These are phyloP conservation scores for Syritta pipiens DNA, from an alignment of 2,888 invertebrate genomes.

Conservation along the genomic window DNA sequence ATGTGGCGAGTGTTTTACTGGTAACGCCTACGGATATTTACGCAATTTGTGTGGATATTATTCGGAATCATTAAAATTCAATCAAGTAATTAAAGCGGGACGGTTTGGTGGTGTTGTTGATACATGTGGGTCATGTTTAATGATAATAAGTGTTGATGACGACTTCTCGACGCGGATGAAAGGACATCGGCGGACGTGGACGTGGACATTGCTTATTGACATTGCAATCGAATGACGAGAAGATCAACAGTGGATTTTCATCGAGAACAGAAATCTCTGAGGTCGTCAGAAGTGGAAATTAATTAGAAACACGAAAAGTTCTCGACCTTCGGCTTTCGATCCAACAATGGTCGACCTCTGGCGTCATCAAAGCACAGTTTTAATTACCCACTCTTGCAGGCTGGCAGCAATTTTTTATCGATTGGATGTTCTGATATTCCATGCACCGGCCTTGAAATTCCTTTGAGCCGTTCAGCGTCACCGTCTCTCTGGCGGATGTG, in stretches of 20 bases:
- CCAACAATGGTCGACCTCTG: background rate
- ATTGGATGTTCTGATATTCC: background rate
- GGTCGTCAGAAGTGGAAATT: slow-evolving; percentile 10
- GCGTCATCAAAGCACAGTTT: background rate
- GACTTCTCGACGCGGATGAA: too few relatives aligned
- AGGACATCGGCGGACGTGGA: too few relatives aligned
- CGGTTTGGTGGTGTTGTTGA: background rate
- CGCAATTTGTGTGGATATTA: slow-evolving; percentile 10
- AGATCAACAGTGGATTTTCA: too few relatives aligned
- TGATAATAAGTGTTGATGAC: background rate
- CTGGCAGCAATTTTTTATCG: slow-evolving; percentile 27
- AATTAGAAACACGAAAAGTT: slow-evolving; percentile 1
- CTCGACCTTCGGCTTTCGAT: background rate
- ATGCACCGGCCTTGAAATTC: slow-evolving; percentile 2
- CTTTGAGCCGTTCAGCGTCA: background rate
- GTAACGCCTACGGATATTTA: slow-evolving; percentile 11
- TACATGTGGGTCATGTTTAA: slow-evolving; percentile 13
- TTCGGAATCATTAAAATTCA: slow-evolving; percentile 35
- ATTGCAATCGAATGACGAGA: too few relatives aligned
- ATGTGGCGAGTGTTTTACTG: background rate
- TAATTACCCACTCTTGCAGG: slow-evolving; percentile 9
- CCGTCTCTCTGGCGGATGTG: too few relatives aligned
- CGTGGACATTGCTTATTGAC: too few relatives aligned
- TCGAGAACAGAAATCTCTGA: too few relatives aligned
- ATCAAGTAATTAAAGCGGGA: slow-evolving; percentile 29